phyloP scores from a whole-genome alignment of 2,113 vertebrate genomes.

The Phalacrocorax pelagicus region DNA sequence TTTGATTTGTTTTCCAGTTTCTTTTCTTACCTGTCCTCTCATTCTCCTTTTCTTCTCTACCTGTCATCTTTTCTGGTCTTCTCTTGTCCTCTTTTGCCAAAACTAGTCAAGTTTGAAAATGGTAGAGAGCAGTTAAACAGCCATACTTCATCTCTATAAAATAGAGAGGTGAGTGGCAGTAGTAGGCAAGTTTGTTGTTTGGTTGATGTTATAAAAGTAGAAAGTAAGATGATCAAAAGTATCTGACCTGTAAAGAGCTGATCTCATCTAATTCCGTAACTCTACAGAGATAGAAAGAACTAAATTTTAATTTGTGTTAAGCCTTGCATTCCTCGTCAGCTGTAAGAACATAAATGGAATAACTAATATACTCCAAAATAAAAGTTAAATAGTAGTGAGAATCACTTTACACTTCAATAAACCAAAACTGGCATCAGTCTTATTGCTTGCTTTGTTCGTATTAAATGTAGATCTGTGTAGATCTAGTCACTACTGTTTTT shows the following conservation, averaged over 20 bases:
- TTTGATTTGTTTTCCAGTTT: background rate
- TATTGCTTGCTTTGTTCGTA: background rate
- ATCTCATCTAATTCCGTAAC: background rate
- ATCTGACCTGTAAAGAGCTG: background rate
- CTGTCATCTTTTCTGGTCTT: background rate
- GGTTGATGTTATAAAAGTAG: background rate
- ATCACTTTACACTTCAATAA: background rate
- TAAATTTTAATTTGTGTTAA: background rate
- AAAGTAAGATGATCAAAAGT: background rate
- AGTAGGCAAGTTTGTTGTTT: background rate
- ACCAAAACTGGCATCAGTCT: background rate
- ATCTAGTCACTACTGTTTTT: background rate
- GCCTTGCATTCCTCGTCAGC: background rate
- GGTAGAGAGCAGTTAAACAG: background rate
- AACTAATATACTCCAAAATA: background rate
- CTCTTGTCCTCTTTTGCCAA: background rate
- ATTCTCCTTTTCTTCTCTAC: background rate
- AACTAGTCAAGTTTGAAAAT: background rate
- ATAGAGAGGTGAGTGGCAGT: background rate
- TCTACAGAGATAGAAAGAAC: background rate
- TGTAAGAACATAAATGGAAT: background rate
- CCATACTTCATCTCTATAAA: background rate
- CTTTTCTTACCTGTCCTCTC: background rate
- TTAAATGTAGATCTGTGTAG: background rate
- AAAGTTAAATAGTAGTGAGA: background rate